Evolutionary conservation across 37 sponge, comb jelly and placozoan species (phyloP), one percentile per base, ranked within the genome.

Genomic region (Halisarca cf. caerulea): DNA sequence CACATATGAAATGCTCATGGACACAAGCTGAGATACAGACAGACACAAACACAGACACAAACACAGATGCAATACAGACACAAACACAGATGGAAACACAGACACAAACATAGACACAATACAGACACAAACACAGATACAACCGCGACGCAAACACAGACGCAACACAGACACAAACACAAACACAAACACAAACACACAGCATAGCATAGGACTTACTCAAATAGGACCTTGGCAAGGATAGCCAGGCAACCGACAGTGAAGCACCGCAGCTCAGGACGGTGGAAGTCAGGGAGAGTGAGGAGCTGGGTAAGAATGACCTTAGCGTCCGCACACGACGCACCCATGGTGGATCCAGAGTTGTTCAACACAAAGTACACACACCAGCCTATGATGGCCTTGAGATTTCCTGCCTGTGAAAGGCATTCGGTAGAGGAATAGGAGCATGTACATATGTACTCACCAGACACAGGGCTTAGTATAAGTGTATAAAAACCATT

Each of bases 361-460:
- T 38, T 41, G n/a, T 18, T n/a, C 23, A 74, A 44, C 15, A 24
- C 42, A 41, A 40, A 74, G 69, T 68, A 33, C 25, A 74, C 45
- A 41, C 77, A 74, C 77, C 77, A 74, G 1, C 77, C 77, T n/a
- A 74, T 37, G 23, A 74, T 44, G 23, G 77, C 77, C 45, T 74
- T 74, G 38, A 74, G 45, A 37, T 74, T 74, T 11, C 6, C 25
- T 1, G 77, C 21, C 77, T 74, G 25, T 1, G 25, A 14, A 40
- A n/a, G 25, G 42, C 24, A 37, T 7, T 5, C 8, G 42, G 6
- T 74, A 40, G 44, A 40, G 71, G 36, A 20, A 28, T 4, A 47
- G 6, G 11, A 47, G 51, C 51, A 11, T 47, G 51, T 47, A 47
- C 51, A 11, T 47, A 47, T 47, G 51, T 47, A 47, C 9, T n/a